Percentiles rank a stretch among this genome's conserved stretches.
Evolutionary conservation across 2,888 invertebrate species (phyloP).

Genomic region (Sericinus montela): DNA sequence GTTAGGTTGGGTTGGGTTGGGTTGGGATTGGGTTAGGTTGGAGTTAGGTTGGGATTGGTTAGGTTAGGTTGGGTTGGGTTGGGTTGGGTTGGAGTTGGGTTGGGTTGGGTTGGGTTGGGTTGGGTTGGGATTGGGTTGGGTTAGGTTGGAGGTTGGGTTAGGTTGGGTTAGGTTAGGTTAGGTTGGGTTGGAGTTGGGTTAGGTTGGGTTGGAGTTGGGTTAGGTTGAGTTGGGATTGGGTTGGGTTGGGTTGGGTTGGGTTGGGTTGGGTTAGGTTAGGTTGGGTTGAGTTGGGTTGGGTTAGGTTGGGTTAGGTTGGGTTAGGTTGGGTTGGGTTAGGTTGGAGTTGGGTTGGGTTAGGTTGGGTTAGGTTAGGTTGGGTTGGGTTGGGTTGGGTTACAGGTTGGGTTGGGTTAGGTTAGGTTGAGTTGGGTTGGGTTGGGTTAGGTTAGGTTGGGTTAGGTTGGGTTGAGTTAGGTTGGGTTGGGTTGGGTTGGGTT

Average conservation of each 20-base stretch:
- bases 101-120: no score
- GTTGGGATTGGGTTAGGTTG: conserved; percentile 7
- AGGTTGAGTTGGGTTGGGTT: neutral
- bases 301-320: conserved; percentile 1
- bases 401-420: neutral
- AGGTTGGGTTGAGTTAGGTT: conserved; percentile 5
- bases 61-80: conserved; percentile 4
- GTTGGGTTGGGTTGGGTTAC: no score
- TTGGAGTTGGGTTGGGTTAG: no score
- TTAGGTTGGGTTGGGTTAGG: neutral
- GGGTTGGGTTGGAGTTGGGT: neutral
- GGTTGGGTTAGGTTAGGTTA: no score
- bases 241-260: no score
- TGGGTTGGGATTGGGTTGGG: no score
- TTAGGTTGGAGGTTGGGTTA: no score
- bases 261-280: conserved; percentile 6
- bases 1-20: conserved; percentile 9
- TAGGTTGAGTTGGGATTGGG: no score
- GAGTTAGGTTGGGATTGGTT: conserved; percentile 11
- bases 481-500: neutral
- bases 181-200: no score
- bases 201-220: no score
- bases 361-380: no score
- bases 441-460: conserved; percentile 1
- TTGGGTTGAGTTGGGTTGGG: conserved; percentile 1